These are phyloP conservation scores for Euwallacea fornicatus DNA, from an alignment of 1,140 invertebrate species.

Conservation along the genomic window DNA sequence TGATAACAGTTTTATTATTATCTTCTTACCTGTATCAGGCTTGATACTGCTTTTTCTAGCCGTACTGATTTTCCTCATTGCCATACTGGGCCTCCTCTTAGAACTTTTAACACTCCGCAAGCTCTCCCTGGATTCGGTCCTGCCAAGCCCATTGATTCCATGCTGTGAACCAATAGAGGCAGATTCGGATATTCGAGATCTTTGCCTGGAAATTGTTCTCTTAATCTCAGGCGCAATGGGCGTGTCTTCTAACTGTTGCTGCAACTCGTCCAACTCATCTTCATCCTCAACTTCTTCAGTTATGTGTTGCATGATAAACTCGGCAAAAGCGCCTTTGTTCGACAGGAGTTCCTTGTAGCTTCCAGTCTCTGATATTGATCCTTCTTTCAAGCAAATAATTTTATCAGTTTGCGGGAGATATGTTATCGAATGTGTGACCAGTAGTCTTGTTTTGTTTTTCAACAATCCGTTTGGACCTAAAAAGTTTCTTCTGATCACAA, in stretches of 20 bases:
- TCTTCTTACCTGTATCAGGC: constrained; percentile 29
- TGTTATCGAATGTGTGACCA: constrained; percentile 88
- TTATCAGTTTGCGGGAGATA: constrained; percentile 85
- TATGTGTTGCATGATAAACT: constrained; percentile 80
- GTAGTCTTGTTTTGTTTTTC: constrained; percentile 77
- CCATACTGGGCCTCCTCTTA: constrained; percentile 33
- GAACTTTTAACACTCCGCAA: constrained; percentile 40
- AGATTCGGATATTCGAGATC: constrained; percentile 62
- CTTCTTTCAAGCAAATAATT: constrained; percentile 83
- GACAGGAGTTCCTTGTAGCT: constrained; percentile 79
- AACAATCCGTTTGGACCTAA: constrained; percentile 60
- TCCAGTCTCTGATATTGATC: constrained; percentile 79
- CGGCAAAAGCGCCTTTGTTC: constrained; percentile 78
- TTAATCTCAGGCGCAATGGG: constrained; percentile 65
- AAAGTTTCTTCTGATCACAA: not conserved
- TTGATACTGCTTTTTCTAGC: constrained; percentile 35
- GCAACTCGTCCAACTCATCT: constrained; percentile 71
- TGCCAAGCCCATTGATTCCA: constrained; percentile 34
- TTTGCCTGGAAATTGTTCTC: constrained; percentile 62
- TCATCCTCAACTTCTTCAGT: constrained; percentile 40
- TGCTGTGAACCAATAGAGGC: constrained; percentile 56
- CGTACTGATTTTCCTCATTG: constrained; percentile 37
- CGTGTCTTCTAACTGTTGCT: constrained; percentile 71
- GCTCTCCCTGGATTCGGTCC: constrained; percentile 39
- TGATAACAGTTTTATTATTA: not conserved